These are phyloP conservation scores for Cynodonichthys magdalenae DNA, from an alignment of 2,797 vertebrate genomes.

Conservation along the genomic window DNA sequence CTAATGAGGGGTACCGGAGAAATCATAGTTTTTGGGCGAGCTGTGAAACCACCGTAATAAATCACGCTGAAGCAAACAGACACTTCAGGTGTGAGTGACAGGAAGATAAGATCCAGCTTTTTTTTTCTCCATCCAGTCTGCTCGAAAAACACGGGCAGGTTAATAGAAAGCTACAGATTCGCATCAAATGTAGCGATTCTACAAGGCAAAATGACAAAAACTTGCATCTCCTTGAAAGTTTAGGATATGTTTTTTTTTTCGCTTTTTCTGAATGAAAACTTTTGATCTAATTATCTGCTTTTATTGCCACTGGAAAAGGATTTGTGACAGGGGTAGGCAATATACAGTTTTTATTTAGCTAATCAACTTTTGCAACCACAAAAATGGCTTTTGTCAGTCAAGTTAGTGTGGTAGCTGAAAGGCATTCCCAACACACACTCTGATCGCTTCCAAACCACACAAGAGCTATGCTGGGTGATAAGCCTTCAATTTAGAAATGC, in stretches of 20 bases:
- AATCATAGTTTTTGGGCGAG: conserved; percentile 1
- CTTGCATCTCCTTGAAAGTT: no score
- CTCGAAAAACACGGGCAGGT: neutral
- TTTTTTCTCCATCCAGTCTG: neutral
- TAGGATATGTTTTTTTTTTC: neutral
- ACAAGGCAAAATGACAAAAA: neutral
- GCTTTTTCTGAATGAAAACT: no score
- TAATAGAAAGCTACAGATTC: conserved; percentile 10
- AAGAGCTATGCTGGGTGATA: no score
- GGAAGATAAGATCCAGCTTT: neutral
- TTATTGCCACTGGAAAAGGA: neutral
- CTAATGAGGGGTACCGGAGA: conserved; percentile 38
- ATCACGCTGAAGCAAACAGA: conserved; percentile 9
- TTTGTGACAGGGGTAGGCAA: no score
- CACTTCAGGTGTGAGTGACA: conserved; percentile 18
- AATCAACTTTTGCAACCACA: no score
- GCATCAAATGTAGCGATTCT: neutral
- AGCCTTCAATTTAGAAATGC: no score
- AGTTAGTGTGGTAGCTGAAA: no score
- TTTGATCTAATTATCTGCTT: neutral
- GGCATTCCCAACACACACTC: no score
- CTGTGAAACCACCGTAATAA: conserved; percentile 12
- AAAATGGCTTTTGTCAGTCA: no score
- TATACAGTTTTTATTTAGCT: no score
- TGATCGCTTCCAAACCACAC: no score